These are phyloP conservation scores for Coendou prehensilis DNA, from an alignment of 2,797 vertebrate species.

Conservation along the genomic window DNA sequence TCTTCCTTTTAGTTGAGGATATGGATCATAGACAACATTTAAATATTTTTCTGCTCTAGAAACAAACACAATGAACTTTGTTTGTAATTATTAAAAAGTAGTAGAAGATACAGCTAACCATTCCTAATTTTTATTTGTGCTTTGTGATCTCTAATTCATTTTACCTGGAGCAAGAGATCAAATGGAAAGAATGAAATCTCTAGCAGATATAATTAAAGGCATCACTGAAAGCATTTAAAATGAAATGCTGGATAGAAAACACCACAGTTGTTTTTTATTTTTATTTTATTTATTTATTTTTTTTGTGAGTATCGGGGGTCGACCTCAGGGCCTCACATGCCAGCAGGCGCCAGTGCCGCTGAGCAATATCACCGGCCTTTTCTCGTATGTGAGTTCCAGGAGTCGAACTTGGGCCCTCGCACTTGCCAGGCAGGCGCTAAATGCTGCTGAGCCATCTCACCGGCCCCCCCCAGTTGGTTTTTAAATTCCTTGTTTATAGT, in stretches of 20 bases:
- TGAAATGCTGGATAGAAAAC: background rate
- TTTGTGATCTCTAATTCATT: background rate
- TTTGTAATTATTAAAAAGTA: background rate
- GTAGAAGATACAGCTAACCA: background rate
- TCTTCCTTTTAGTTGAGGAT: background rate
- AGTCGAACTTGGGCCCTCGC: too few species aligned
- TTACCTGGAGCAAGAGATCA: background rate
- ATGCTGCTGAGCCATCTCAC: too few species aligned
- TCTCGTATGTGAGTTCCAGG: too few species aligned
- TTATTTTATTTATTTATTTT: too few species aligned
- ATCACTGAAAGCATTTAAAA: background rate
- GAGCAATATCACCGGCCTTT: too few species aligned
- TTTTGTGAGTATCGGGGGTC: too few species aligned
- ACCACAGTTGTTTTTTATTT: background rate
- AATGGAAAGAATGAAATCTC: background rate
- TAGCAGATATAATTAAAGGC: background rate
- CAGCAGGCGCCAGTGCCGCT: too few species aligned
- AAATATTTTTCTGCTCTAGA: background rate
- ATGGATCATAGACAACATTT: background rate
- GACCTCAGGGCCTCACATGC: too few species aligned
- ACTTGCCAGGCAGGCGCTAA: too few species aligned
- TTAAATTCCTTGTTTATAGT: constrained; percentile 31
- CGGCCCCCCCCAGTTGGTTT: background rate
- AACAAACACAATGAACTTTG: background rate
- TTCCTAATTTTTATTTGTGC: background rate